Evolutionary conservation across 2,797 vertebrate genomes (phyloP), one percentile per base, ranked within the genome.

Genomic region (Cirrhinus mrigala): DNA sequence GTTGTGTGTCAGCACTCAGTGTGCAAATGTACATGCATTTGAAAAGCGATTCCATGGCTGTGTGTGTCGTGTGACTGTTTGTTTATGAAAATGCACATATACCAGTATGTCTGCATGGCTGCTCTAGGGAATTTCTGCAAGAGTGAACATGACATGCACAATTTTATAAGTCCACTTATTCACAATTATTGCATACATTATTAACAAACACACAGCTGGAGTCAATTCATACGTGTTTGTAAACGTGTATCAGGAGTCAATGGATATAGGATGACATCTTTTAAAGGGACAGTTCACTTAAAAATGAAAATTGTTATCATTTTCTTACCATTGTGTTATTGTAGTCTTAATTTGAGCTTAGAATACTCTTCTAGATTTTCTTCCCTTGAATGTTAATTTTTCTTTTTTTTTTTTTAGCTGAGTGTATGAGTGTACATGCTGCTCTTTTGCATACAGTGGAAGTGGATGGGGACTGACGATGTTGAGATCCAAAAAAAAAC

Each of bases 81-180:
- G 81, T 83, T 76, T 86, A 48, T 73, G 14, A 69, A 70, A 24
- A 69, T 74, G 27, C 50, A 66, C 37, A 79, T 69, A 20, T 56
- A 66, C 76, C 71, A 79, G 85, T 79, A 60, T 76, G 64, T 86
- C 54, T 77, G 66, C 40, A n/a, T 82, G 48, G 69, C 54, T 64
- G 52, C 66, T 27, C 76, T 64, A 44, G 60, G 60, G 78, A 68
- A 54, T 62, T 83, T 50, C 70, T 81, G 27, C 75, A 64, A 48
- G 52, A 79, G 37, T 33, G 18, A 84, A 78, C 74, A 78, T 54
- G 82, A 76, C 27, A 37, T 78, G 62, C 62, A 70, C 37, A 56
- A 33, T 58, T 69, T 33, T 44, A 33, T 37, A 83, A 62, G 8
- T 83, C 44, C 40, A 58, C n/a, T 84, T 78, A 56, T 46, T 69